Base-by-base conservation (phyloP, 2,888 invertebrate species). In the Leptinotarsa haldemani region DNA sequence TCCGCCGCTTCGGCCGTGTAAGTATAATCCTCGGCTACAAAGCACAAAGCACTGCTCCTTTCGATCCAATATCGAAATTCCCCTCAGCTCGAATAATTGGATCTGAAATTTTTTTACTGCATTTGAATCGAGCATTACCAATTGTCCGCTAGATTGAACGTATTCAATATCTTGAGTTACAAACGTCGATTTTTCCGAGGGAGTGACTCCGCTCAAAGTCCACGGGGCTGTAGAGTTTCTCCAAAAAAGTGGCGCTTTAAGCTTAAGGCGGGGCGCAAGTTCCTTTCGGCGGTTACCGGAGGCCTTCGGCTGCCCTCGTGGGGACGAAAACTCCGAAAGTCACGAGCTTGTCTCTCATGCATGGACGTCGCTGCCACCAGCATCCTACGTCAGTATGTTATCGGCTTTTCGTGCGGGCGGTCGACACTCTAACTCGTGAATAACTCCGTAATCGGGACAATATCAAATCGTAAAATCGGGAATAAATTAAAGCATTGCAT, bases 281-380 rank as follows among this genome's bases (percentile, higher is more conserved):
- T 58, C 15, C 79, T 78, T 69, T 61, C 76, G 80, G 80, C 63
- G 50, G 12, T n/a, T 69, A 71, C 70, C 80, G 78, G 61, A 56
- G 63, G 65, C 48, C 53, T 61, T 76, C 79, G 79, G n/a, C 87
- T 88, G 84, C 89, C 89, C 80, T 87, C 88, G 87, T 88, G 88
- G 80, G 87, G 85, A 87, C 87, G 83, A 89, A 89, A 89, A 88
- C 89, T 88, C 88, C 88, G 82, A 83, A 80, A 80, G 78, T 80
- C 80, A 80, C 78, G 82, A 82, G 80, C 80, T 81, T 83, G 81
- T 83, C 82, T 82, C 83, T 80, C 80, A 81, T 78, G 71, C 47
- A 75, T 69, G 74, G 74, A 78, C 80, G 80, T 74, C 80, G 69
- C 52, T 61, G 70, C 74, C 68, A 69, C 80, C 85, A 84, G 83